These are phyloP conservation scores for Carabus problematicus DNA, from an alignment of 2,888 invertebrate species.

Conservation along the genomic window DNA sequence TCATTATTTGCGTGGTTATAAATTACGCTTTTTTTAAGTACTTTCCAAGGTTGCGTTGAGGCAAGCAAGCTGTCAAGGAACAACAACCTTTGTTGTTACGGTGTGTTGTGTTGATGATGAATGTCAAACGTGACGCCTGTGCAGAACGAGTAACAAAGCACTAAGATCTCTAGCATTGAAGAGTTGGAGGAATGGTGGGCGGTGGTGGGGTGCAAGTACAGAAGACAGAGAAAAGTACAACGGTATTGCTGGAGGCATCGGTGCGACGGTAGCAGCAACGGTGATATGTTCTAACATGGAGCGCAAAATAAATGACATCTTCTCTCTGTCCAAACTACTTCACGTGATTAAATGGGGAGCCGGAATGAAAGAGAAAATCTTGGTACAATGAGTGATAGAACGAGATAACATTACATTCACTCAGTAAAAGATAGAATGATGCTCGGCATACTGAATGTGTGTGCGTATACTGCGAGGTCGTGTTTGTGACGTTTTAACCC, in stretches of 20 bases:
- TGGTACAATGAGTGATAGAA: no score
- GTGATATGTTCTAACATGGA: conserved; percentile 8
- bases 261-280: no score
- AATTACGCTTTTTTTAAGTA: no score
- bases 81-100: conserved; percentile 15
- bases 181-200: not conserved
- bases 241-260: not conserved
- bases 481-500: conserved; percentile 41
- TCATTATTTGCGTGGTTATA: no score
- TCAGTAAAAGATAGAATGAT: no score
- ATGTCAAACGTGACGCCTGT: no score
- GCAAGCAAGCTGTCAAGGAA: conserved; percentile 15
- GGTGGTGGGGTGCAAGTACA: conserved; percentile 9
- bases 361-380: not conserved
- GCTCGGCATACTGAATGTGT: not conserved
- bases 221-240: conserved; percentile 25
- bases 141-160: no score
- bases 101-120: no score
- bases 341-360: conserved; percentile 42
- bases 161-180: no score
- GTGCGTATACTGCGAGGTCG: conserved; percentile 9
- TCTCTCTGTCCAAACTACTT: conserved; percentile 43
- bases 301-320: conserved; percentile 41
- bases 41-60: not conserved
- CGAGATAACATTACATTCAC: no score